Evolutionary conservation across 2,113 vertebrate genomes (phyloP), one percentile per base, ranked within the genome.

Genomic region (Phocoena sinus): DNA sequence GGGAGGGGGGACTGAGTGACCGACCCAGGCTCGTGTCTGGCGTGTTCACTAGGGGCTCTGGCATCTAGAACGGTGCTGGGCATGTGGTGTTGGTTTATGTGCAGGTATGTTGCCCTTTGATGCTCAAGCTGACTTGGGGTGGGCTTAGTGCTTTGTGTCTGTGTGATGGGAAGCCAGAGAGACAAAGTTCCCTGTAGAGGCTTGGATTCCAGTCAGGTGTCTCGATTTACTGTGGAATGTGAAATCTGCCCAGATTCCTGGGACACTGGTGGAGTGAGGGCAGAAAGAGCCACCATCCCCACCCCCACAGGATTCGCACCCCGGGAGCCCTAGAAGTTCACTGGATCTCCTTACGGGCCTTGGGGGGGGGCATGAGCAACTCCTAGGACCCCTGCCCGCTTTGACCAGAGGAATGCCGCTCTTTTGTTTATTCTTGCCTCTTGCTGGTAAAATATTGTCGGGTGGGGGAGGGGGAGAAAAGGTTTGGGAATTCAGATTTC

Each of bases 21-120:
- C 9, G 21, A 12, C 56, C 17, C 12, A 25, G 76, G 3, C 28
- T 6, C 60, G 2, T 18, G 41, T 11, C 36, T 70, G 33, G 8
- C 14, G 25, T 25, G 25, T 26, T 83, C 79, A 3, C 15, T 0
- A 74, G 58, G 13, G 17, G 31, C 56, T 36, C 28, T 7, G 20
- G 31, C 68, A 18, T 41, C 44, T 2, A 8, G 89, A 20, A 33
- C 6, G 0, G 21, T 5, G 11, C 31, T 53, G 33, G 8, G 87
- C 44, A 33, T 2, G 4, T 2, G 50, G 6, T 83, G 20, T 20
- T 28, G 26, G 2, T 1, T 3, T 3, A 1, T 0, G 21, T 38
- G 6, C 26, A 0, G 28, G 3, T 10, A 0, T 33, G 73, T 53
- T 53, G 5, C 33, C 13, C 20, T 17, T 38, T 41, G 80, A 25